phyloP scores from a whole-genome alignment of 2,888 invertebrate genomes.

The Callimorpha dominula region DNA sequence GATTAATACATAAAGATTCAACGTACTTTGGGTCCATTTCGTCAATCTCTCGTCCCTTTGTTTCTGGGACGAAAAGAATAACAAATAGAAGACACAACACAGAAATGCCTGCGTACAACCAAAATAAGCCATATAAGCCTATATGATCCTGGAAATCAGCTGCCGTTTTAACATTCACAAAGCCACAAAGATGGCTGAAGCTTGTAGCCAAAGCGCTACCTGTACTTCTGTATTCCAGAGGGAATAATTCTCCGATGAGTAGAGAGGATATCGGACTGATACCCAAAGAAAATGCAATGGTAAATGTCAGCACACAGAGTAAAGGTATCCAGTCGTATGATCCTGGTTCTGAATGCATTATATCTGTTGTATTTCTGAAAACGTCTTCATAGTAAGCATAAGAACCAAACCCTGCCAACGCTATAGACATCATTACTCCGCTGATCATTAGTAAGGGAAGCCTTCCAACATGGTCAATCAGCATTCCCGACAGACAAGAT shows the following conservation, averaged over 20 bases:
- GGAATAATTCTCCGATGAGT: slow-evolving; percentile 90
- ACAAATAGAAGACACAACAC: slow-evolving; percentile 93
- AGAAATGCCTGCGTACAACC: slow-evolving; percentile 94
- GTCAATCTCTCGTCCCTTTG: slow-evolving; percentile 95
- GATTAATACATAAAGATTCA: slow-evolving; percentile 85
- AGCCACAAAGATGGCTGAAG: slow-evolving; percentile 95
- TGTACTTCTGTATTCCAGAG: slow-evolving; percentile 90
- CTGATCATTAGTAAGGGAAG: slow-evolving; percentile 93
- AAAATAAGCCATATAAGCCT: slow-evolving; percentile 93
- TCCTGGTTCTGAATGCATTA: slow-evolving; percentile 75
- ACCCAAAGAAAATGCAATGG: slow-evolving; percentile 93
- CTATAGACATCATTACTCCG: slow-evolving; percentile 94
- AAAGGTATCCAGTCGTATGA: slow-evolving; percentile 94
- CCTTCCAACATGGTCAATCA: slow-evolving; percentile 95
- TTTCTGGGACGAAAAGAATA: slow-evolving; percentile 94
- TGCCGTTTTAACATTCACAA: slow-evolving; percentile 94
- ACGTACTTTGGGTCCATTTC: slow-evolving; percentile 93
- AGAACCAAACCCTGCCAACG: slow-evolving; percentile 93
- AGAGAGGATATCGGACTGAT: slow-evolving; percentile 92
- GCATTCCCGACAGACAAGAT: slow-evolving; percentile 92
- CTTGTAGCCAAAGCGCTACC: slow-evolving; percentile 91
- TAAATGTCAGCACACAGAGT: slow-evolving; percentile 93
- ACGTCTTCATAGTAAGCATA: slow-evolving; percentile 93
- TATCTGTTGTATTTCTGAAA: slow-evolving; percentile 72
- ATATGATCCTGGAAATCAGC: slow-evolving; percentile 91